These are phyloP conservation scores for Glaucidium brasilianum DNA, from an alignment of 2,113 vertebrate species.

Conservation along the genomic window DNA sequence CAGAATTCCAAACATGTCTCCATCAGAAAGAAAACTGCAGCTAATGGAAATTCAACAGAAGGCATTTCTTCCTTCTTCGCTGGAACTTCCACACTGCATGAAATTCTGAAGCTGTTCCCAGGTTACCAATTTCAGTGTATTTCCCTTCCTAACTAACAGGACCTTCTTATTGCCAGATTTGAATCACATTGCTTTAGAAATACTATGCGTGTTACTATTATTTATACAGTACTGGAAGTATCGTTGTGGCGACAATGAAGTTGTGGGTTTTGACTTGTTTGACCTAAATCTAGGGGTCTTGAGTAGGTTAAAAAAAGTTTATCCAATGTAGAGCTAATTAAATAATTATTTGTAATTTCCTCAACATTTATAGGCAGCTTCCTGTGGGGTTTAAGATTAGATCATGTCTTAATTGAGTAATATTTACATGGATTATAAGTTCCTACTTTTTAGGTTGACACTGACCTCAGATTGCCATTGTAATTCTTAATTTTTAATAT, in stretches of 20 bases:
- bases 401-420: background rate
- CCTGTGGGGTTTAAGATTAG: background rate
- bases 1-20: constrained; percentile 77
- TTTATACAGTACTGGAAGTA: background rate
- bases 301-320: background rate
- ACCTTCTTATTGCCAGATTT: background rate
- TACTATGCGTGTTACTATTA: background rate
- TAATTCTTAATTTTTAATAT: background rate
- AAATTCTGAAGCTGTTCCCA: constrained; percentile 24
- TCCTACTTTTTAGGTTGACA: background rate
- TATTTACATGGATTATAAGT: background rate
- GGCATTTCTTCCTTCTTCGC: constrained; percentile 18
- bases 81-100: background rate
- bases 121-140: background rate
- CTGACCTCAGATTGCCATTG: background rate
- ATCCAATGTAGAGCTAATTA: background rate
- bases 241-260: background rate
- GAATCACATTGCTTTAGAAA: background rate
- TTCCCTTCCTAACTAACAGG: background rate
- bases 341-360: background rate
- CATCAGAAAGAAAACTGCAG: constrained; percentile 71
- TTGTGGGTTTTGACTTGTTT: background rate
- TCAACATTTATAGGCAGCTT: background rate
- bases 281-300: background rate
- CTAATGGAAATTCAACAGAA: constrained; percentile 71